Conservation (phyloP, 2,888 invertebrate species). For the Leucophenga maculata region DNA sequence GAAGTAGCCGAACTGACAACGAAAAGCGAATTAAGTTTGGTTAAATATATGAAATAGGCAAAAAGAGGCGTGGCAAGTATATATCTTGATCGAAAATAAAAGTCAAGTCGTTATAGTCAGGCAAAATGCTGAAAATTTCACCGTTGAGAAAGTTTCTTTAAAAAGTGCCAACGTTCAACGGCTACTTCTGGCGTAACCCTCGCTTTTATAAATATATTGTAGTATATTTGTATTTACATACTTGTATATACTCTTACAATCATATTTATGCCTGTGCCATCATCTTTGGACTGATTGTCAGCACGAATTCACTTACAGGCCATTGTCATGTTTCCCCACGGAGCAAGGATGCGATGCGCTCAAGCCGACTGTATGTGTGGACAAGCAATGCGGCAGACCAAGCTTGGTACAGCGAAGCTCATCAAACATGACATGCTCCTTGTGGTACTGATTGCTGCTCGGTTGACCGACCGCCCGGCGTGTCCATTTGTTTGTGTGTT, state of each 20-base stretch:
- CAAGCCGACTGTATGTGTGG: neutral
- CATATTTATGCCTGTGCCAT: conserved; percentile 12
- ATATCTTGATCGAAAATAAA: no score
- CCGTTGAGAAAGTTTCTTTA: no score
- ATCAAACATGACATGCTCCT: conserved; percentile 13
- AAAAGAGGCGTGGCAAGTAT: no score
- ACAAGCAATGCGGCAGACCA: neutral
- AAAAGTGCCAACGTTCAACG: no score
- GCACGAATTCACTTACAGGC: conserved; percentile 20
- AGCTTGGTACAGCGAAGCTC: neutral
- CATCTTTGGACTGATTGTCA: conserved; percentile 12
- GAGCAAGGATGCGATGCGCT: neutral
- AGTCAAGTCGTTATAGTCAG: no score
- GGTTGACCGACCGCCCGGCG: neutral
- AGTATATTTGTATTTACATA: no score
- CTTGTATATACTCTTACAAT: neutral
- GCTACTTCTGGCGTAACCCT: no score
- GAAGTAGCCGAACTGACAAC: no score
- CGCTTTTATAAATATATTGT: no score
- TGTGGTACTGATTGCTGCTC: conserved; percentile 13
- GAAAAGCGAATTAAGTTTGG: no score
- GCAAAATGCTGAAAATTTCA: no score
- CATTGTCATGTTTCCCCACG: conserved; percentile 2
- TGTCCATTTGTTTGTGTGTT: neutral
- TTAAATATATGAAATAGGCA: no score